A percentile compares a stretch with the other conserved stretches of the same genome.
These are phyloP conservation scores for Elaphurus davidianus DNA, from an alignment of 2,113 vertebrate genomes.

Conservation along the genomic window DNA sequence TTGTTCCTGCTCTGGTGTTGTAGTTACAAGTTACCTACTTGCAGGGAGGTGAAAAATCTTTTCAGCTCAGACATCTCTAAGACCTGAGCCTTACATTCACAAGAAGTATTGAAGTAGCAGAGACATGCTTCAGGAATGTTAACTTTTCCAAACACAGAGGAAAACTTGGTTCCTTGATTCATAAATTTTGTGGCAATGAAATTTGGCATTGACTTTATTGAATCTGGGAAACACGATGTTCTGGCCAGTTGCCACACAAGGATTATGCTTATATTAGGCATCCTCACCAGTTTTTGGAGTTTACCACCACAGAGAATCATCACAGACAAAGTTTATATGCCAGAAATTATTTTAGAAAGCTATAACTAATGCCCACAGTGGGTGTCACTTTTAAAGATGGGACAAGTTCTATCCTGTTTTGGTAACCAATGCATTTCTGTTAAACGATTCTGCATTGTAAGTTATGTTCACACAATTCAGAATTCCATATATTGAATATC, in stretches of 20 bases:
- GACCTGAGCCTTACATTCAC: not conserved
- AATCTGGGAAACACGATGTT: not conserved
- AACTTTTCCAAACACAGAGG: not conserved
- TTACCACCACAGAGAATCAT: not conserved
- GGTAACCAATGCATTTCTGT: not conserved
- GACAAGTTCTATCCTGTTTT: not conserved
- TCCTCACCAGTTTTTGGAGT: not conserved
- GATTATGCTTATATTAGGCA: not conserved
- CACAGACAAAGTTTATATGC: not conserved
- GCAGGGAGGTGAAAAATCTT: not conserved
- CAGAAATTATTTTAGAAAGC: not conserved
- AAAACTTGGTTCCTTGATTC: not conserved
- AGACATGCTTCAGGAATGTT: not conserved
- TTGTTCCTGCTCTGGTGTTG: not conserved
- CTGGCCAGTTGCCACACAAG: not conserved
- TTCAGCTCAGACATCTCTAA: not conserved
- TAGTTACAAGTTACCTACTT: not conserved
- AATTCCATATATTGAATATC: not conserved
- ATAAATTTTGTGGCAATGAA: slow-evolving; percentile 11
- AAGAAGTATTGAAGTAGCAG: not conserved
- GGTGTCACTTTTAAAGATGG: not conserved
- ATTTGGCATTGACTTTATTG: not conserved
- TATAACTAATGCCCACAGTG: not conserved
- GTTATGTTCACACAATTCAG: not conserved
- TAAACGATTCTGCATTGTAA: not conserved